These are phyloP conservation scores for Tuta absoluta DNA, from an alignment of 2,888 invertebrate species.

Conservation along the genomic window DNA sequence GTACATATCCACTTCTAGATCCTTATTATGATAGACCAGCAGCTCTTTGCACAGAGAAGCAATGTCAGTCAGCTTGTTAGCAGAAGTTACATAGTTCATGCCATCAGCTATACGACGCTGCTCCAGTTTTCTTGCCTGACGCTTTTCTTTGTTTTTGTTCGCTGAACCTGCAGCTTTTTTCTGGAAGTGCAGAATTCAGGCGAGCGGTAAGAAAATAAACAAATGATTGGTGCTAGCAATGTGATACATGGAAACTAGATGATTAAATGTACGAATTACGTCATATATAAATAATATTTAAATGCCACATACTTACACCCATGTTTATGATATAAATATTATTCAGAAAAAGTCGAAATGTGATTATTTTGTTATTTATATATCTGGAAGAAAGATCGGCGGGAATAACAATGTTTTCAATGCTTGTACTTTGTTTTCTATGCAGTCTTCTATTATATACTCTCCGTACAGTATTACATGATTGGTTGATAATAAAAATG, in stretches of 20 bases:
- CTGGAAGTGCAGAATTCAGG: constrained; percentile 51
- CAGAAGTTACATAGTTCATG: constrained; percentile 81
- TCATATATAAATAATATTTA: neutral
- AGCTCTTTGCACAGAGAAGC: constrained; percentile 82
- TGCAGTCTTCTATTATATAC: neutral
- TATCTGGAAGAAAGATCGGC: constrained; percentile 14
- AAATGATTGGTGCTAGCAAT: neutral
- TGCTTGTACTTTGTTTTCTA: neutral
- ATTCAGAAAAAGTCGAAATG: neutral
- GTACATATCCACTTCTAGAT: constrained; percentile 81
- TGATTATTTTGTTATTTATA: neutral
- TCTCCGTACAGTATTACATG: neutral
- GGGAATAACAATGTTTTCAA: constrained; percentile 10
- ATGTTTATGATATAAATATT: constrained; percentile 35
- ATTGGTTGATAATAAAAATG: neutral
- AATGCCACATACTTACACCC: constrained; percentile 48
- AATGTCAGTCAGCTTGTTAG: constrained; percentile 82
- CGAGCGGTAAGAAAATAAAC: constrained; percentile 1
- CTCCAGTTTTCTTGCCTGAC: constrained; percentile 82
- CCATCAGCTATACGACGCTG: constrained; percentile 82
- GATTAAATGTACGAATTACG: neutral
- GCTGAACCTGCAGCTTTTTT: constrained; percentile 68
- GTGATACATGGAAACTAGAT: neutral
- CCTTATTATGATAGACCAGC: constrained; percentile 82
- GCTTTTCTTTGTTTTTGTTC: constrained; percentile 83